These are phyloP conservation scores for Anhinga rufa DNA, from an alignment of 2,113 vertebrate genomes.

Conservation along the genomic window DNA sequence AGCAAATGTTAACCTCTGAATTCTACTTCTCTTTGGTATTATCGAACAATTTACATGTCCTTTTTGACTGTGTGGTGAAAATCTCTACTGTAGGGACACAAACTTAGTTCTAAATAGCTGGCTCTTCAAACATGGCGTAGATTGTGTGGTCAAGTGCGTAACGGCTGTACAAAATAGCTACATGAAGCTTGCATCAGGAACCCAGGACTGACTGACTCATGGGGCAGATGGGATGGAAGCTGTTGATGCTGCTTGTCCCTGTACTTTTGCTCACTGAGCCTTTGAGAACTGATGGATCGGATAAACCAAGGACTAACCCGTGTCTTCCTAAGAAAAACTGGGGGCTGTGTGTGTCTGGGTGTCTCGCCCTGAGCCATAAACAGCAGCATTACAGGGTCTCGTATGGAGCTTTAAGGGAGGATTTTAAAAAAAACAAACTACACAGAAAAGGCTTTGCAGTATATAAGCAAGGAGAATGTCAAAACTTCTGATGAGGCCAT, in stretches of 20 bases:
- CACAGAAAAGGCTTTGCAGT: not conserved
- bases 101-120: not conserved
- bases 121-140: not conserved
- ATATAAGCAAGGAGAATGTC: not conserved
- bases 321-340: not conserved
- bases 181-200: not conserved
- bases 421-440: not conserved
- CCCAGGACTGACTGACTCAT: not conserved
- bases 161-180: not conserved
- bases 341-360: not conserved
- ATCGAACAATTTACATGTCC: not conserved
- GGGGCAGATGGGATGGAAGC: not conserved
- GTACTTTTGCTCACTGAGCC: rapidly evolving
- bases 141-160: not conserved
- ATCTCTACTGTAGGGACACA: not conserved
- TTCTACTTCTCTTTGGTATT: slow-evolving; percentile 33
- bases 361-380: not conserved
- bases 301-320: not conserved
- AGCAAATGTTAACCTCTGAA: not conserved
- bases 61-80: not conserved
- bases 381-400: not conserved
- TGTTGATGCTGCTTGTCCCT: not conserved
- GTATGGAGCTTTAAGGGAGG: not conserved
- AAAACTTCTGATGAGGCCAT: not conserved
- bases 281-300: not conserved